Percentiles rank a stretch among this genome's conserved stretches.
These are phyloP conservation scores for Hemichromis elongatus DNA, from an alignment of 2,113 vertebrate genomes.

Conservation along the genomic window DNA sequence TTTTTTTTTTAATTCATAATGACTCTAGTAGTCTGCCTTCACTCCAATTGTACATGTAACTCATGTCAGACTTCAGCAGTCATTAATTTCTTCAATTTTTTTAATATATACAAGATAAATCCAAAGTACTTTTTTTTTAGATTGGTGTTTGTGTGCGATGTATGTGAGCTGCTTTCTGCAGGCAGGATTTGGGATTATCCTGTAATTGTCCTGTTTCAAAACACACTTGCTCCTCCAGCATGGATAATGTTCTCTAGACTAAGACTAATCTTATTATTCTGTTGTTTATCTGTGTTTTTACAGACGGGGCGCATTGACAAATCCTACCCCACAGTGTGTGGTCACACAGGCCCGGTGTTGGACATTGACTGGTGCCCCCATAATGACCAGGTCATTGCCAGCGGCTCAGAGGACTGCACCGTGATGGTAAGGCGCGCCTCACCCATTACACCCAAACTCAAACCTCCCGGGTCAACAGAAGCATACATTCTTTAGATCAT, in stretches of 20 bases:
- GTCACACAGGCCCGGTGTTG: constrained; percentile 93
- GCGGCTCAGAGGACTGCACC: constrained; percentile 92
- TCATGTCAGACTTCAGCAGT: neutral
- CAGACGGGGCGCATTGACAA: constrained; percentile 95
- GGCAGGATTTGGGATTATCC: constrained; percentile 12
- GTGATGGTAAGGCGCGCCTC: constrained; percentile 82
- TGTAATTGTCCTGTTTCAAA: constrained; percentile 27
- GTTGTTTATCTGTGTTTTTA: constrained; percentile 35
- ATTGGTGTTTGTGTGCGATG: neutral
- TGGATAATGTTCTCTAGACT: constrained; percentile 1
- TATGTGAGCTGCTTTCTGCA: neutral
- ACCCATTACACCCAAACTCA: neutral
- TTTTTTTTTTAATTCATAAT: neutral
- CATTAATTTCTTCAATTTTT: neutral
- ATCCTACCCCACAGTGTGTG: constrained; percentile 93
- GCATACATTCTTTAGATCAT: neutral
- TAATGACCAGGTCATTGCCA: constrained; percentile 94
- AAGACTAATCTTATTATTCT: constrained; percentile 33
- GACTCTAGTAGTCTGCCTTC: neutral
- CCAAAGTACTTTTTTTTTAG: neutral
- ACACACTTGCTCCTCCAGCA: neutral
- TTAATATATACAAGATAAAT: neutral
- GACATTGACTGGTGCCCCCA: constrained; percentile 99
- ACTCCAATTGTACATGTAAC: neutral
- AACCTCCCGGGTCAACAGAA: neutral